Conservation (phyloP, 2,113 vertebrate genomes). For the Notarius quadriscutis region DNA sequence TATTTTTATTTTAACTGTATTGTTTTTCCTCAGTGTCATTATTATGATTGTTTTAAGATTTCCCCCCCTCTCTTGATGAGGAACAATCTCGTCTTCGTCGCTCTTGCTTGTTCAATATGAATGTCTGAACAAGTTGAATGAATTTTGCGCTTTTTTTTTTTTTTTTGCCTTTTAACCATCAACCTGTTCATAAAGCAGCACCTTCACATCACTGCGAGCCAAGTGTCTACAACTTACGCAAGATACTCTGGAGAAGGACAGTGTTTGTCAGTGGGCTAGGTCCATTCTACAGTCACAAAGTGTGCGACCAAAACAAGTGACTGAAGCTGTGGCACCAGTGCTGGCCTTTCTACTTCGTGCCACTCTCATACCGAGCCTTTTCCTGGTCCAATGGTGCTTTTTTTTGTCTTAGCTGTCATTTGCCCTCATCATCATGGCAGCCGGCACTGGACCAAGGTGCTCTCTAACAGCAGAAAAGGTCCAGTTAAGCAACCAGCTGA, state of each 20-base stretch:
- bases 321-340: neutral
- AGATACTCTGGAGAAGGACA: constrained; percentile 11
- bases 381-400: constrained; percentile 58
- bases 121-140: constrained; percentile 56
- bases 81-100: constrained; percentile 62
- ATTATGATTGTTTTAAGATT: constrained; percentile 66
- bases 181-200: constrained; percentile 23
- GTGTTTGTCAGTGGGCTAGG: constrained; percentile 1
- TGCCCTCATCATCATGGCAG: constrained; percentile 14
- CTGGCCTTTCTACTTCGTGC: constrained; percentile 34
- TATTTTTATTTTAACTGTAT: constrained; percentile 66
- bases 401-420: constrained; percentile 42
- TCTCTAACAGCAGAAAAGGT: constrained; percentile 40
- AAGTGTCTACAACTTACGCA: constrained; percentile 13
- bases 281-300: constrained; percentile 22
- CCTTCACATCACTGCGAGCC: constrained; percentile 37
- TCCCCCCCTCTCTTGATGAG: constrained; percentile 61
- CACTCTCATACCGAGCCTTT: constrained; percentile 35
- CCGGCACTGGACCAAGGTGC: constrained; percentile 43
- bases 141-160: constrained; percentile 38
- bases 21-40: constrained; percentile 74
- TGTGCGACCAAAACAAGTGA: constrained; percentile 30
- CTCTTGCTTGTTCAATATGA: constrained; percentile 55
- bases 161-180: neutral
- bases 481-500: constrained; percentile 16